phyloP scores from a whole-genome alignment of 2,113 vertebrate genomes.

The Megalops atlanticus region DNA sequence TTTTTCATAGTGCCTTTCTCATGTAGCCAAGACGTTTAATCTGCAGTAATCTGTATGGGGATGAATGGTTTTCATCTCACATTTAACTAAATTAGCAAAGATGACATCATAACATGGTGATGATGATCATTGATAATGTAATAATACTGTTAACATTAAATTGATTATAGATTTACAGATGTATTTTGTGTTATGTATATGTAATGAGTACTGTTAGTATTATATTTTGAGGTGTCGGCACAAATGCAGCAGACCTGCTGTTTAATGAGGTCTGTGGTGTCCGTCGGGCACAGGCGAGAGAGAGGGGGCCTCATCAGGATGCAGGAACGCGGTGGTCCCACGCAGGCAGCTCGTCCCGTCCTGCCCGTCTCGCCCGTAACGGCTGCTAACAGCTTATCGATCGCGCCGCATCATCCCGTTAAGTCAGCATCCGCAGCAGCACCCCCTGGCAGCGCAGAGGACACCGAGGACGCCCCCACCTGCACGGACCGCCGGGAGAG shows the following conservation, averaged over 20 bases:
- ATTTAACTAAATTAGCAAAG: no score
- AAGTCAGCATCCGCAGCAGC: conserved; percentile 37
- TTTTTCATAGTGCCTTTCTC: no score
- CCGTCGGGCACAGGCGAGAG: conserved; percentile 30
- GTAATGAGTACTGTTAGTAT: no score
- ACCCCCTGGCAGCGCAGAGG: conserved; percentile 39
- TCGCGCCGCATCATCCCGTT: conserved; percentile 48
- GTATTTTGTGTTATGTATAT: no score
- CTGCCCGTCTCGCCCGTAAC: conserved; percentile 51
- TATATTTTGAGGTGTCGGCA: no score
- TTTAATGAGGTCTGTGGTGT: conserved; percentile 18
- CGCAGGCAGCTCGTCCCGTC: conserved; percentile 49
- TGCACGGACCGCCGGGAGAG: background rate
- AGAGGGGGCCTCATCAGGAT: conserved; percentile 64
- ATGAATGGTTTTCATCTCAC: no score
- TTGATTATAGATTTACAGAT: no score
- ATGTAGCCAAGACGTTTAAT: no score
- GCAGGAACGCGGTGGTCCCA: conserved; percentile 50
- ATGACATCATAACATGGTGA: no score
- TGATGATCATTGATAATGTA: no score
- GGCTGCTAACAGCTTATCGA: conserved; percentile 67
- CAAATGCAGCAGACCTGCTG: background rate
- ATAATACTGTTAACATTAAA: no score
- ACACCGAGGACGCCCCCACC: conserved; percentile 37
- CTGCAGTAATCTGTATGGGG: no score